These are phyloP conservation scores for Siderastrea siderea DNA, from an alignment of 92 coral and sea anemone genomes.

Conservation along the genomic window DNA sequence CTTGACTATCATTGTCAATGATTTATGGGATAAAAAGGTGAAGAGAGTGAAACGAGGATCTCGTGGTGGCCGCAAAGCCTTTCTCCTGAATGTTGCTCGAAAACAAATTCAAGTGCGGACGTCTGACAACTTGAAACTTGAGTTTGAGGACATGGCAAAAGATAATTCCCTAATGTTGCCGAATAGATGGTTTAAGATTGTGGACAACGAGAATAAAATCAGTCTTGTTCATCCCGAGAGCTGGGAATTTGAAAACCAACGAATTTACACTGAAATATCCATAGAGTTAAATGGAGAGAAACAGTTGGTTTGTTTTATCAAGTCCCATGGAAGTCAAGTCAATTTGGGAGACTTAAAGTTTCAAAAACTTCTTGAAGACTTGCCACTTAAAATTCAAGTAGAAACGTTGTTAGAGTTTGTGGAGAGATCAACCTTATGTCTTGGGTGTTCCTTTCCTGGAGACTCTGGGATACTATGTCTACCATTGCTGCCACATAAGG, in stretches of 20 bases:
- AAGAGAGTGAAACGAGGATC: not conserved
- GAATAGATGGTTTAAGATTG: conserved; percentile 10
- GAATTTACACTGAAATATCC: not conserved
- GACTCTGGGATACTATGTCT: too few relatives aligned
- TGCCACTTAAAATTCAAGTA: not conserved
- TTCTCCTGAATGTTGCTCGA: not conserved
- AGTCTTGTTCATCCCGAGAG: too few relatives aligned
- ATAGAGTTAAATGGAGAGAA: conserved; percentile 12
- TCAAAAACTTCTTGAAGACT: not conserved
- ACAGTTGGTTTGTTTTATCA: not conserved
- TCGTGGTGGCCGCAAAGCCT: not conserved
- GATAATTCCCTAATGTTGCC: not conserved
- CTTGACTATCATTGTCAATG: not conserved
- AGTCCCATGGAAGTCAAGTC: not conserved
- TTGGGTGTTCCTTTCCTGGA: not conserved
- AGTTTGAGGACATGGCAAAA: too few relatives aligned
- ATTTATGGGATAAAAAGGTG: not conserved
- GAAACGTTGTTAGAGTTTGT: not conserved
- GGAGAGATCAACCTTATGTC: not conserved
- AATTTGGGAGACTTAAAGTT: not conserved
- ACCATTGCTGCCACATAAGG: too few relatives aligned
- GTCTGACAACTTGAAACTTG: not conserved
- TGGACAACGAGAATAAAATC: too few relatives aligned
- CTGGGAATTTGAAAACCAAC: too few relatives aligned
- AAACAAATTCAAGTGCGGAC: not conserved